Base-by-base conservation (phyloP, 2,113 vertebrate genomes). In the Muntiacus muntjak region DNA sequence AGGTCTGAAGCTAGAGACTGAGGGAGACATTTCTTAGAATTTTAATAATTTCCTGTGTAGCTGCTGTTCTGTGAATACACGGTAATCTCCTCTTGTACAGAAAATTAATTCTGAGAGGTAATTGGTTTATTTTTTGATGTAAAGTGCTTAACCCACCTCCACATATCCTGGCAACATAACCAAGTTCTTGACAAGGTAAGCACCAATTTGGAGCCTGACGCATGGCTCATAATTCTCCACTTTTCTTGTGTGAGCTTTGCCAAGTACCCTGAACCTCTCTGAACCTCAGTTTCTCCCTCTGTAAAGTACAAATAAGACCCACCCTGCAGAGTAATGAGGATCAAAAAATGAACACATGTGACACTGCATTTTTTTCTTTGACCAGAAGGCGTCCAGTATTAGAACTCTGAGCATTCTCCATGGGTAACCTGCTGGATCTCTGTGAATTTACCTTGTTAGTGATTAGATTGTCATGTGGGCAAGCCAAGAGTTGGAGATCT, bases 101-200 rank as follows among this genome's bases (percentile, higher is more conserved):
- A 93, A 87, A 67, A 97, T 86, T 55, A 94, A 94, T 91, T 87
- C 94, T 0, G 6, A 86, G 94, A 93, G 89, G 60, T 64, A 71
- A 33, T 21, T 81, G 64, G 16, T 45, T 97, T 85, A 25, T 87
- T 81, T 54, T 79, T 33, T 71, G 76, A 30, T 71, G 36, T 33
- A 64, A 96, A 94, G 82, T 16, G 33, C 54, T 82, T 94, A 82
- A 57, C 12, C 54, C 62, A 87, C 57, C 88, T 89, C 47, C 36
- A 26, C 54, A 58, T 55, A 83, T 54, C 74, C 85, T 94, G 55
- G 79, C 60, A 57, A 57, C 43, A 55, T 13, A 81, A 33, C 23
- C 11, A 13, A 89, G 30, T 12, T 47, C 93, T 76, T 54, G 62
- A 90, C 50, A 71, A 71, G 8, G 33, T 55, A n/a, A 93, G 64